Evolutionary conservation across 2,797 vertebrate species (phyloP), one percentile per base, ranked within the genome.

Genomic region (Allobates femoralis): DNA sequence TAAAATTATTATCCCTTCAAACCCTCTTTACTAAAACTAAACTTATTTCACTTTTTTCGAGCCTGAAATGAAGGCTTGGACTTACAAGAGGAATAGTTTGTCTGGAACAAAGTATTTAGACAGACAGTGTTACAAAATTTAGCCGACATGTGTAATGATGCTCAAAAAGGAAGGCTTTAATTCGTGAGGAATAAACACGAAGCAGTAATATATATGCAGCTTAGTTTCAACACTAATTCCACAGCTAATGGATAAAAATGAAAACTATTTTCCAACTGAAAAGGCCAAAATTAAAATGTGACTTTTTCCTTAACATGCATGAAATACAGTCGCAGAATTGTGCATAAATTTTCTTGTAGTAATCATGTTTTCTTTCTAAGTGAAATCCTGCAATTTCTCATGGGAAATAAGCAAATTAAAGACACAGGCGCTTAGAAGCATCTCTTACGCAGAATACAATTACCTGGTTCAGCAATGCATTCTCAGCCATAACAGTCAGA

Each of bases 321-420:
- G 46, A 76, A 79, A 84, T 66, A 56, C 60, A 81, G 77, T 66
- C 34, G 50, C 50, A 74, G 50, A 81, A 50, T 37, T 77, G 77
- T 85, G 83, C 77, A 85, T 88, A 77, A 30, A 87, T 84, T 88
- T 88, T 50, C 69, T 71, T 77, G 78, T 88, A 76, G 58, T 71
- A 83, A 81, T 88, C 78, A 85, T 85, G 83, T 88, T 88, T 81
- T 53, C 78, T 81, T 58, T 79, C 78, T 88, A 85, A 88, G 71
- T 81, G 71, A 85, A 85, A 85, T 50, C 32, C 41, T 69, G 34
- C 50, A 77, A 84, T 88, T 77, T 81, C 87, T 73, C 69, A 50
- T 30, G 78, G 87, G 83, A 81, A 81, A 88, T 76, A 88, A 85
- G 69, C 26, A 88, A 88, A 81, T 87, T 87, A 87, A 85, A 80